Conservation (phyloP, 2,113 vertebrate genomes). For the Procavia capensis region DNA sequence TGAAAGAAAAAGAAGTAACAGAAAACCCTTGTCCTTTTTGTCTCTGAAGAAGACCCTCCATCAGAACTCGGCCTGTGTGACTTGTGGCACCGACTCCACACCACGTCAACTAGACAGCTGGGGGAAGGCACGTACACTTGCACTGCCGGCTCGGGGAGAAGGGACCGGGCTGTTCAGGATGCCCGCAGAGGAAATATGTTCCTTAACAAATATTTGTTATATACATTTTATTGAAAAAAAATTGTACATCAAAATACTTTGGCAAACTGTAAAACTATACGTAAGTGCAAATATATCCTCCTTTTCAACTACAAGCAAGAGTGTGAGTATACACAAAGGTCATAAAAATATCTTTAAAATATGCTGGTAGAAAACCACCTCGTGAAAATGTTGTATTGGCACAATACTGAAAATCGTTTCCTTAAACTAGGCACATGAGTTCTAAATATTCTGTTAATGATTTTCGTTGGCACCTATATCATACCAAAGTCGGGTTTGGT, state of each 20-base stretch:
- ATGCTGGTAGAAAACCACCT: slow-evolving; percentile 88
- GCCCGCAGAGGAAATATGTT: not conserved
- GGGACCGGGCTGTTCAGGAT: not conserved
- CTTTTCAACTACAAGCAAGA: slow-evolving; percentile 91
- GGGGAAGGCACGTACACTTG: not conserved
- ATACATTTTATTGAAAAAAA: slow-evolving; percentile 95
- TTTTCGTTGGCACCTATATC: slow-evolving; percentile 80
- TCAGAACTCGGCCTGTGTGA: slow-evolving; percentile 7
- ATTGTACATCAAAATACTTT: slow-evolving; percentile 92
- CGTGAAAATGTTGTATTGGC: slow-evolving; percentile 81
- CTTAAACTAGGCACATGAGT: slow-evolving; percentile 78
- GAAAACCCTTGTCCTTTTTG: not conserved
- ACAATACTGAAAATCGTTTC: slow-evolving; percentile 81
- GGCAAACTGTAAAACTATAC: slow-evolving; percentile 93
- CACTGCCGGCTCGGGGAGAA: not conserved
- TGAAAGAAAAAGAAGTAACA: not conserved
- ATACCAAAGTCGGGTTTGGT: slow-evolving; percentile 61
- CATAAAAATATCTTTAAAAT: slow-evolving; percentile 87
- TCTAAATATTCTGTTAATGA: slow-evolving; percentile 81
- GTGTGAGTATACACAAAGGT: slow-evolving; percentile 90
- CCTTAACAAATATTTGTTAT: slow-evolving; percentile 85
- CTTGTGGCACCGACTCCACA: slow-evolving; percentile 43
- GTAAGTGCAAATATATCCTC: slow-evolving; percentile 97
- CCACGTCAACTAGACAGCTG: not conserved
- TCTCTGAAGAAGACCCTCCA: slow-evolving; percentile 18